Conservation (phyloP, 2,888 invertebrate species). For the Gastrophysa polygoni region DNA sequence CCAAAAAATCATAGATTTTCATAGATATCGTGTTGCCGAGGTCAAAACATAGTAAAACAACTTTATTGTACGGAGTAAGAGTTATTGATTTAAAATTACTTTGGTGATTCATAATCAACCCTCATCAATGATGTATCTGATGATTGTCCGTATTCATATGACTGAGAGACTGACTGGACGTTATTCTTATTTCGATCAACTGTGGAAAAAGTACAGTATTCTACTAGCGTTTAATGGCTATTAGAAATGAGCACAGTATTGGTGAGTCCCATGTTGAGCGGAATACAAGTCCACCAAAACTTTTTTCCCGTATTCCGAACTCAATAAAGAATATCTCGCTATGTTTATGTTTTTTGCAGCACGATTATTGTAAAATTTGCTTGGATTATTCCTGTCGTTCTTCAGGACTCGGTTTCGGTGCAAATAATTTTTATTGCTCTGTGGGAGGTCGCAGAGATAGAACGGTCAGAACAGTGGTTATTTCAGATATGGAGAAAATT, state of each 20-base stretch:
- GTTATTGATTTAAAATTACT: no score
- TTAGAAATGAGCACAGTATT: background rate
- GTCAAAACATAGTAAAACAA: no score
- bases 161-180: no score
- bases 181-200: no score
- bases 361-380: conserved; percentile 5
- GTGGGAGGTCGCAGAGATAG: background rate
- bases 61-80: no score
- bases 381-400: background rate
- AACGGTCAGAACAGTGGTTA: background rate
- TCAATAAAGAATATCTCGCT: conserved; percentile 1
- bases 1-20: no score
- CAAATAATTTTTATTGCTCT: background rate
- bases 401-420: background rate
- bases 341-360: conserved; percentile 20
- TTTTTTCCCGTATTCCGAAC: conserved; percentile 6
- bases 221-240: no score
- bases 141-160: no score
- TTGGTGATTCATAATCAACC: no score
- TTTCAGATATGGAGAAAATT: background rate
- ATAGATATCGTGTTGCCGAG: no score
- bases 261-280: background rate
- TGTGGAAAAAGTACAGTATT: no score
- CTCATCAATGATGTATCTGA: no score
- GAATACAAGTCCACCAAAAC: background rate